Evolutionary conservation across 2,113 vertebrate species (phyloP), one percentile per base, ranked within the genome.

Genomic region (Macaca mulatta): DNA sequence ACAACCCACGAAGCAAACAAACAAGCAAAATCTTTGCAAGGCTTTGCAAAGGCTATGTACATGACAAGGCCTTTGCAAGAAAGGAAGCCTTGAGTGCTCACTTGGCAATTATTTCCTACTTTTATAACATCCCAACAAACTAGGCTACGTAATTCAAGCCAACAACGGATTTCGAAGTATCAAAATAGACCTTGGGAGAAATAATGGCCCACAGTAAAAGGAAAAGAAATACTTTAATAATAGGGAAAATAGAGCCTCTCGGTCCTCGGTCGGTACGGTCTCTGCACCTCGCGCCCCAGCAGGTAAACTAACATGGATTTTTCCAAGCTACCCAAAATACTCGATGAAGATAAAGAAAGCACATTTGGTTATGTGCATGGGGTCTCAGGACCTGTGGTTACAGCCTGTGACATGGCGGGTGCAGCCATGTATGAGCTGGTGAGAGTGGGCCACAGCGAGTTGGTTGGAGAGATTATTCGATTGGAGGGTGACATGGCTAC

Each of bases 351-450:
- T 45, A 45, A 45, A 45, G 45, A 45, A 45, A 45, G 45, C 45
- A 45, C 45, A 45, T 45, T 45, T 45, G 45, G 45, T 45, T 45
- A 45, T 45, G 45, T 45, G 9, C 45, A 45, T 45, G 45, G 45
- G 45, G 45, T 45, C 45, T 45, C 45, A 45, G 45, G 45, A 45
- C 45, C 45, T 43, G 99, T 99, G 98, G 99, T 99, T 93, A 99
- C 99, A 0, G 99, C 99, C 0, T 99, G 99, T 94, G 99, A 99
- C 75, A 99, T 99, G 99, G 99, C 99, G 0, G 99, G 99, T 30
- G 99, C 99, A n/a, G 99, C 99, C 88, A 99, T 99, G 99, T 99
- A 99, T 3, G 99, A 99, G 97, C 98, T 99, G 98, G 99, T 99
- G 12, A 99, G 99, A 93, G 99, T 99, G 8, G 99, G 99, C 82